Base-by-base conservation (phyloP, 2,113 vertebrate genomes). In the Anolis sagrei region DNA sequence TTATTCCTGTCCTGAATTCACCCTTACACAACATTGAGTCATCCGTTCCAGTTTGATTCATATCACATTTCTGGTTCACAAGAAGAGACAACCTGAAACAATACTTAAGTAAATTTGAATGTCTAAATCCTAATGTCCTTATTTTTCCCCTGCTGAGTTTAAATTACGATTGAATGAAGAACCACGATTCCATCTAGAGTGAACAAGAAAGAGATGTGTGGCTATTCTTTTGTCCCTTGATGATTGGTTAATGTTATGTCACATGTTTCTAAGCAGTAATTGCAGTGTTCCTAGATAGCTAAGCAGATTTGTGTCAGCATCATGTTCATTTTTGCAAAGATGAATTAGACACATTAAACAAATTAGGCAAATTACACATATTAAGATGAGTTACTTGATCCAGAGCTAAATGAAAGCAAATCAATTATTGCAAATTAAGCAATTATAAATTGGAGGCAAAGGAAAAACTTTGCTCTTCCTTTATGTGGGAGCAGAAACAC, bases 351-450 rank as follows among this genome's bases (percentile, higher is more conserved):
- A 75, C 84, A 81, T 86, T 86, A 86, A 86, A 86, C 84, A 81
- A 81, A 86, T 86, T 86, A 86, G 69, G 84, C 84, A 81, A 86
- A 86, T 86, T 81, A 86, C 69, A 86, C 78, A 86, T 86, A 86
- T 86, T 86, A 86, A 86, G 84, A 86, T 81, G 84, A 86, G 84
- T 86, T 81, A 75, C 78, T 86, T 81, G 84, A 86, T 86, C 78
- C 75, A 66, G n/a, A 86, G 84, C 84, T 86, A 86, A 86, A 86
- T 86, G 84, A 86, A 86, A 78, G 84, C 84, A 86, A 86, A 86
- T 86, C 84, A 86, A 75, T 86, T 81, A 86, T 66, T 86, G 70
- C 69, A 86, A 86, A 86, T 86, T 86, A 86, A 86, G 84, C 70
- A 81, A 75, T 81, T 81, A 86, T 75, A 81, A 86, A 86, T 86